These are phyloP conservation scores for Gadus chalcogrammus DNA, from an alignment of 2,113 vertebrate genomes.

Conservation along the genomic window DNA sequence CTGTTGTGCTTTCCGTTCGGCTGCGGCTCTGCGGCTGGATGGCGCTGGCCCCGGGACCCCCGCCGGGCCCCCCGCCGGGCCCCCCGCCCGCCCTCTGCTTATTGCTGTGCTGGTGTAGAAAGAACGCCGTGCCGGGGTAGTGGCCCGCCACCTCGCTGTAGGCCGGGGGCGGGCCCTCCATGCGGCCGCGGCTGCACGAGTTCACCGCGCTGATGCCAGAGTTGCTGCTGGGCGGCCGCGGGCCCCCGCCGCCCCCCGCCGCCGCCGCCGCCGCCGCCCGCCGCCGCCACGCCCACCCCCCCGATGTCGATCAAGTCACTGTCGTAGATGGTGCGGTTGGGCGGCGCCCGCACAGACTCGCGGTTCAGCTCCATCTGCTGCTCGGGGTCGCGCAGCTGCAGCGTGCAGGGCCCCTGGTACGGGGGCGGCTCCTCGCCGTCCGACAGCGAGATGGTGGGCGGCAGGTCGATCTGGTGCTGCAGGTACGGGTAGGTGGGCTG, in stretches of 20 bases:
- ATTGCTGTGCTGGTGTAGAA: slow-evolving; percentile 93
- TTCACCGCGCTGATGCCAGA: slow-evolving; percentile 92
- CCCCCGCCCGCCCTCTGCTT: slow-evolving; percentile 58
- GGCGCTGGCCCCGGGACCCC: slow-evolving; percentile 68
- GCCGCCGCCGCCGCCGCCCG: neutral
- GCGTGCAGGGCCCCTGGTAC: slow-evolving; percentile 91
- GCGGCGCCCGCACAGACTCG: slow-evolving; percentile 92
- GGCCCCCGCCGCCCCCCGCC: slow-evolving; percentile 72
- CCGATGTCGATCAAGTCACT: slow-evolving; percentile 93
- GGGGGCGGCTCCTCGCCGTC: slow-evolving; percentile 95
- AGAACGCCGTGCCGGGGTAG: slow-evolving; percentile 85
- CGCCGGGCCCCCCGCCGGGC: neutral
- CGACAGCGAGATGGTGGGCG: slow-evolving; percentile 94
- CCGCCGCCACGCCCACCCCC: slow-evolving; percentile 57
- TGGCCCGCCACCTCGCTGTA: slow-evolving; percentile 97
- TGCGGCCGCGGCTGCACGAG: slow-evolving; percentile 83
- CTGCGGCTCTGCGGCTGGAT: slow-evolving; percentile 83
- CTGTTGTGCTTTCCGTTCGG: slow-evolving; percentile 85
- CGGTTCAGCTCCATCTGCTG: slow-evolving; percentile 98
- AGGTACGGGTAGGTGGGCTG: slow-evolving; percentile 96
- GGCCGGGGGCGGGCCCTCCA: slow-evolving; percentile 90
- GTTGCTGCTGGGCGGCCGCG: slow-evolving; percentile 93
- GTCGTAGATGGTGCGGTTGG: slow-evolving; percentile 97
- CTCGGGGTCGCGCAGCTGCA: slow-evolving; percentile 93
- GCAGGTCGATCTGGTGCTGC: slow-evolving; percentile 95